Conservation (phyloP, 2,888 invertebrate species). For the Eledone cirrhosa region DNA sequence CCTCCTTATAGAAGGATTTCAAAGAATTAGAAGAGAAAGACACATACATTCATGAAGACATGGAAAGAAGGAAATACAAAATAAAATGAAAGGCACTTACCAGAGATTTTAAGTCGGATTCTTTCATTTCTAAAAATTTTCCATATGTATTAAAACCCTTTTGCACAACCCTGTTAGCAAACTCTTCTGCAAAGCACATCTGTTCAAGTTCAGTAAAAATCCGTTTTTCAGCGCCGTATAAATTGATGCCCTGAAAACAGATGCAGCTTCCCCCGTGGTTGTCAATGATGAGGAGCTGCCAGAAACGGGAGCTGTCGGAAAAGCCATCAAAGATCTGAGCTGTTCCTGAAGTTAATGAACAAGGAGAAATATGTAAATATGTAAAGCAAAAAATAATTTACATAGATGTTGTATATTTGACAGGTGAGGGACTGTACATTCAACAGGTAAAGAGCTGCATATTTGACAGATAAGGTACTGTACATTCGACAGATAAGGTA, state of each 20-base stretch:
- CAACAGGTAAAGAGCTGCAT: too few relatives aligned
- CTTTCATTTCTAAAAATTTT: slow-evolving; percentile 46
- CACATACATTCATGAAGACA: too few relatives aligned
- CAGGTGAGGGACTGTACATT: too few relatives aligned
- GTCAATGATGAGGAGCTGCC: slow-evolving; percentile 51
- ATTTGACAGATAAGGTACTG: too few relatives aligned
- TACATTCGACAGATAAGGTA: too few relatives aligned
- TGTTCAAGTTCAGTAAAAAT: slow-evolving; percentile 41
- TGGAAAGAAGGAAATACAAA: not conserved
- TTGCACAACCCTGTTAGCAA: slow-evolving; percentile 21
- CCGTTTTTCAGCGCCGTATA: slow-evolving; percentile 52
- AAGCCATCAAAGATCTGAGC: slow-evolving; percentile 56
- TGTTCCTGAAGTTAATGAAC: slow-evolving; percentile 39
- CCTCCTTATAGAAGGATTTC: too few relatives aligned
- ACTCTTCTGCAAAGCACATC: slow-evolving; percentile 37
- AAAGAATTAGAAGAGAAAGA: too few relatives aligned
- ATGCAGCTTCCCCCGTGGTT: slow-evolving; percentile 55
- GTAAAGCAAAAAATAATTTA: too few relatives aligned
- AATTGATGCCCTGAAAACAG: slow-evolving; percentile 55
- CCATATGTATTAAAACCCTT: slow-evolving; percentile 52
- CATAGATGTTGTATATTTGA: too few relatives aligned
- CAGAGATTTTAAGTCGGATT: slow-evolving; percentile 40
- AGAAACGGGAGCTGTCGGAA: slow-evolving; percentile 48
- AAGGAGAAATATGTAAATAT: too few relatives aligned
- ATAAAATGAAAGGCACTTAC: slow-evolving; percentile 35